Conservation (phyloP, 2,113 vertebrate species). For the Leuciscus idus region DNA sequence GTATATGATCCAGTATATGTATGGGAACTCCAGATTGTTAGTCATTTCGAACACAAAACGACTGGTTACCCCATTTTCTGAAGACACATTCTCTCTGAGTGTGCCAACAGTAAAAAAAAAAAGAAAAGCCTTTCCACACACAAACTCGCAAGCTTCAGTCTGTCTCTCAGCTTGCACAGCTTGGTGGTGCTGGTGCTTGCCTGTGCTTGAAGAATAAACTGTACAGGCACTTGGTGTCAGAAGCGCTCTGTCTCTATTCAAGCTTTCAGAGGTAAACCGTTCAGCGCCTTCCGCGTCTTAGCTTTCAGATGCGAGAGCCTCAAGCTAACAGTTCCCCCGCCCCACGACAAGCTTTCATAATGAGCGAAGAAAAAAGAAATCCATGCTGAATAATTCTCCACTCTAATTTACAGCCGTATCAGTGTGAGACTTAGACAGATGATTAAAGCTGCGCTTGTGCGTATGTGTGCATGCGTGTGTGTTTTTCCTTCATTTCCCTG, state of each 20-base stretch:
- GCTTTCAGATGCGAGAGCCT: slow-evolving; percentile 43
- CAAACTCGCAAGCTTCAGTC: background rate
- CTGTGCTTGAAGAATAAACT: slow-evolving; percentile 64
- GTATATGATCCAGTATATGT: background rate
- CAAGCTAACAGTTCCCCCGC: slow-evolving; percentile 47
- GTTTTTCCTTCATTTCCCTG: slow-evolving; percentile 47
- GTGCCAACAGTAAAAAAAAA: background rate
- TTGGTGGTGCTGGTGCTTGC: slow-evolving; percentile 58
- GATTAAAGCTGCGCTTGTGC: slow-evolving; percentile 52
- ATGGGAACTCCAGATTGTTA: background rate
- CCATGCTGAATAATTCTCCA: slow-evolving; percentile 63
- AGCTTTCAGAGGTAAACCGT: slow-evolving; percentile 58
- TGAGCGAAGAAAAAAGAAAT: slow-evolving; percentile 54
- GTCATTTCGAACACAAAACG: background rate
- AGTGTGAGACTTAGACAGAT: slow-evolving; percentile 55
- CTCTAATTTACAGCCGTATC: slow-evolving; percentile 66
- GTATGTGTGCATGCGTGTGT: slow-evolving; percentile 42
- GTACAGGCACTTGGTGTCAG: slow-evolving; percentile 54
- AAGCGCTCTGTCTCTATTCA: slow-evolving; percentile 64
- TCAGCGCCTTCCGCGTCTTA: slow-evolving; percentile 46
- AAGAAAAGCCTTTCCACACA: slow-evolving; percentile 24
- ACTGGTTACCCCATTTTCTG: background rate
- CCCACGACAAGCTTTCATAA: slow-evolving; percentile 59
- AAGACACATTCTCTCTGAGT: background rate
- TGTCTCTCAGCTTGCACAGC: slow-evolving; percentile 45